Base-by-base conservation (phyloP, 2,797 vertebrate genomes). In the Chelon labrosus region DNA sequence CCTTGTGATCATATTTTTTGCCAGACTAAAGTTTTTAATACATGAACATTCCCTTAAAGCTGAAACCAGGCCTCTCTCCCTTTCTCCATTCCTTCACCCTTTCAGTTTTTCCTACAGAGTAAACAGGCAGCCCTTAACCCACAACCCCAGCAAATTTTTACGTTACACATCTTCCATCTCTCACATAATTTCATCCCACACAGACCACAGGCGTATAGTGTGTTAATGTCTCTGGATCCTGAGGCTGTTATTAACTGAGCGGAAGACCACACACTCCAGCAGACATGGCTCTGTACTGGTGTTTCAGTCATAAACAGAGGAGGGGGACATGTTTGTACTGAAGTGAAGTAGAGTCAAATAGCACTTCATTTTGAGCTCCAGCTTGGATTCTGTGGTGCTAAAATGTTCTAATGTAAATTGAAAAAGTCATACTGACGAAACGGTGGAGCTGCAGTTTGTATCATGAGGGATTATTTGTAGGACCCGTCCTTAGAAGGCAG, bases 251-350 rank as follows among this genome's bases (percentile, higher is more conserved):
- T 53, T 44, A 44, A 44, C 42, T 17, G 19, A 52, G 25, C 42
- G 62, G 17, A 41, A 31, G 73, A 76, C 53, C 78, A 69, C 70
- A 61, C 66, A 56, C 58, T 56, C 50, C 16, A 68, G 42, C 42
- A 44, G 42, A 44, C 11, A 16, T 44, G 42, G 31, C 16, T 12
- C 16, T 44, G 14, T 16, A 17, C 42, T 44, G 42, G 42, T 7
- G 16, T 44, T 7, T 39, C 27, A 25, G 20, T 46, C 1, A 1
- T 57, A 42, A 53, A 64, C 57, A 61, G 10, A 16, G 27, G 14
- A 16, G 20, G 14, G 38, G 47, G 39, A 7, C 46, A 47, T 60
- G 37, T 69, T 52, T 44, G 42, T 52, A 9, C 19, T 53, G n/a
- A 35, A 16, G 35, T 44, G 42, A 44, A 44, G 16, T 44, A 6